Conservation (phyloP, 2,888 invertebrate species). For the Drosophila peninsularis region DNA sequence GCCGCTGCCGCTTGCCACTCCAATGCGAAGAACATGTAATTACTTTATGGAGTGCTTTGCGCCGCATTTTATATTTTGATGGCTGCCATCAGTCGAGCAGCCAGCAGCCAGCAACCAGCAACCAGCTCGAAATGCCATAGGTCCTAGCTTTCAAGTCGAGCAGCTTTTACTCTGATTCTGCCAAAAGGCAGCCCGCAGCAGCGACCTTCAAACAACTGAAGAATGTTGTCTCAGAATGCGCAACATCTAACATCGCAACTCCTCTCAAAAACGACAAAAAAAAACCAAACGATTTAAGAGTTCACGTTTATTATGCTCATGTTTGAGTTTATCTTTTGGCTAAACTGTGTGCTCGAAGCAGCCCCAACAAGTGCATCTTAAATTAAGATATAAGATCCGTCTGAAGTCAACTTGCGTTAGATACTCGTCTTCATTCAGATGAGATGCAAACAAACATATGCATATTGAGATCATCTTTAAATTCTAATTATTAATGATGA, state of each 20-base stretch:
- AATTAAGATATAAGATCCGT: not conserved
- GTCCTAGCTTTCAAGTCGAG: slow-evolving; percentile 62
- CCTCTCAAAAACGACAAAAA: slow-evolving; percentile 2
- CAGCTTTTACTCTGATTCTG: slow-evolving; percentile 78
- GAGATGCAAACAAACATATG: not conserved
- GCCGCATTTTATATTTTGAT: slow-evolving; percentile 52
- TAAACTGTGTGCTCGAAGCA: slow-evolving; percentile 2
- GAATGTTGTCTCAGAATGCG: slow-evolving; percentile 60
- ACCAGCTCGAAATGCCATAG: slow-evolving; percentile 65
- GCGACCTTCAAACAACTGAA: slow-evolving; percentile 56
- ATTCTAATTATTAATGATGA: not conserved
- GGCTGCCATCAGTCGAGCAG: slow-evolving; percentile 15
- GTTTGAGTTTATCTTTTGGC: not conserved
- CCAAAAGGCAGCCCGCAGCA: slow-evolving; percentile 49
- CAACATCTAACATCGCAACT: slow-evolving; percentile 19
- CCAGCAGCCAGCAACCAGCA: not conserved
- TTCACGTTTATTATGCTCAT: slow-evolving; percentile 21
- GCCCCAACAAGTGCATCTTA: not conserved
- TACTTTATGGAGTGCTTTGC: slow-evolving; percentile 66
- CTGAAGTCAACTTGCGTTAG: not conserved
- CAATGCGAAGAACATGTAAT: slow-evolving; percentile 47
- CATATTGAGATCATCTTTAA: not conserved
- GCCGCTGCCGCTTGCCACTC: slow-evolving; percentile 28
- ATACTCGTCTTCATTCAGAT: not conserved
- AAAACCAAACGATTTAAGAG: slow-evolving; percentile 10